Percentiles rank a stretch among this genome's conserved stretches.
phyloP scores from a whole-genome alignment of 2,797 vertebrate species.

The Sparus aurata region DNA sequence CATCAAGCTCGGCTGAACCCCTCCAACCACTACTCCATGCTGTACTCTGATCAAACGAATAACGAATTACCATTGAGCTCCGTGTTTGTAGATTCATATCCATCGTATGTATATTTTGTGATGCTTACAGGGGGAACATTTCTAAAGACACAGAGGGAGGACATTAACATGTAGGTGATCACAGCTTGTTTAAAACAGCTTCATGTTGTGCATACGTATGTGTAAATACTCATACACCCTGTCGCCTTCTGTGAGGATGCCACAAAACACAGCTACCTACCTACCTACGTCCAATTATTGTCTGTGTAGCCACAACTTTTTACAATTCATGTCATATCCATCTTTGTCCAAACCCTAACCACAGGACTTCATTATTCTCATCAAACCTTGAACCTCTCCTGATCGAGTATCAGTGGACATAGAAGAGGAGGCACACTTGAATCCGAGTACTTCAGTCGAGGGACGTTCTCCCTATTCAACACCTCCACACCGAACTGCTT shows the following conservation, averaged over 20 bases:
- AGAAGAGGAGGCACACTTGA: not conserved
- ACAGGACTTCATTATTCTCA: not conserved
- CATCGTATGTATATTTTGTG: not conserved
- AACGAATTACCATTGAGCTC: slow-evolving; percentile 9
- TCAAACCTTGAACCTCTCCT: not conserved
- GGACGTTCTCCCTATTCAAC: not conserved
- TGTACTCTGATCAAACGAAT: slow-evolving; percentile 14
- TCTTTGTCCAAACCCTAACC: too few relatives aligned
- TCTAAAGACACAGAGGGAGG: not conserved
- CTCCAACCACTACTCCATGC: not conserved
- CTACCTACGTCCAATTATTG: not conserved
- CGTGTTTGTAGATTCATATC: not conserved
- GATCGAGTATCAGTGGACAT: not conserved
- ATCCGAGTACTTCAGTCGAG: not conserved
- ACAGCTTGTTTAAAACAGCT: not conserved
- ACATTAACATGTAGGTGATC: not conserved
- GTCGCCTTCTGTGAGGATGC: not conserved
- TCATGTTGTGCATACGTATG: not conserved
- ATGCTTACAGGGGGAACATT: not conserved
- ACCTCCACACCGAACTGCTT: not conserved
- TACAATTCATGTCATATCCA: too few relatives aligned
- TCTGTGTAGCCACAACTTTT: not conserved
- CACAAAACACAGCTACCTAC: not conserved
- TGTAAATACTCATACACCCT: too few relatives aligned
- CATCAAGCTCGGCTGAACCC: not conserved